Evolutionary conservation across 2,113 vertebrate genomes (phyloP), one percentile per base, ranked within the genome.

Genomic region (Centropristis striata): DNA sequence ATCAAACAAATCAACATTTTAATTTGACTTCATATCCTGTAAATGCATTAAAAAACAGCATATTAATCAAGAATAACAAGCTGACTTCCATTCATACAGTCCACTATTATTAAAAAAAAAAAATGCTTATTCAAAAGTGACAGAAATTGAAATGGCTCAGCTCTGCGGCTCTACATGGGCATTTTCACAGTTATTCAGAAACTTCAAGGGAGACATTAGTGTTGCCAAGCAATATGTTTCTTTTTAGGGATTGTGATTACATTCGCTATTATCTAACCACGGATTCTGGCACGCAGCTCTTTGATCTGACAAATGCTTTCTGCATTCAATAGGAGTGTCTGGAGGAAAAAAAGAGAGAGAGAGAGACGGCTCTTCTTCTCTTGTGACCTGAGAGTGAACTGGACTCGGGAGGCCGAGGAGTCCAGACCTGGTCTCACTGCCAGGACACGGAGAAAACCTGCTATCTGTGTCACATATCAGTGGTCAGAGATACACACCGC

Each of bases 171-270:
- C 14, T 18, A 8, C 64, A 58, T 53, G 69, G 50, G 28, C 54
- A 63, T 83, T 70, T 77, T 71, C 53, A 41, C 54, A 64, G 57
- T 70, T 66, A 63, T 66, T 73, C 67, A 80, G 12, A 84, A 81
- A 76, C 81, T 69, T 78, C 51, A 72, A 67, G 58, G 41, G 70
- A 64, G 57, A 85, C 59, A 42, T 72, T 58, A 44, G 32, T 49
- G 59, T 78, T 81, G 80, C 65, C 59, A 75, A 61, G 81, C 81
- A 76, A 67, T 74, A n/a, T 18, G 23, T 80, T 64, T 71, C 53
- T 63, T 71, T 80, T 69, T 25, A 6, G 25, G 36, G 25, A 71
- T 44, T 57, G 57, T 68, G 65, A 82, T 63, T 58, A 44, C 60
- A 70, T 69, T 71, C 1, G 27, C 51, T 25, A 53, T 76, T 78